phyloP scores from a whole-genome alignment of 2,888 invertebrate genomes.

The Pyrocoelia pectoralis region DNA sequence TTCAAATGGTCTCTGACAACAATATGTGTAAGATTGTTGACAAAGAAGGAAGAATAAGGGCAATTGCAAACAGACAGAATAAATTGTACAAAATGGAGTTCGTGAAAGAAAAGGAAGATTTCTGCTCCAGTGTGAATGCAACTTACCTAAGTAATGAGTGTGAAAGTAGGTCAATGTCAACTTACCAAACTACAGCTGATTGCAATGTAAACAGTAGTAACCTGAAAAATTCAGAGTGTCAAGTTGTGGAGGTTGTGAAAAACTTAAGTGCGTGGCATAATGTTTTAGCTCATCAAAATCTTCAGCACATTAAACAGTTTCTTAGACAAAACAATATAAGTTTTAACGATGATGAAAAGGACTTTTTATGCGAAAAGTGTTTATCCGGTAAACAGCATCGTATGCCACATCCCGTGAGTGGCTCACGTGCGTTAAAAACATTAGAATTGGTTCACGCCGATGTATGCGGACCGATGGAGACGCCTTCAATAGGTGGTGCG shows the following conservation, averaged over 20 bases:
- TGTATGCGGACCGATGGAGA: background rate
- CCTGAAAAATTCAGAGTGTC: too few species aligned
- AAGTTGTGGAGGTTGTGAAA: background rate
- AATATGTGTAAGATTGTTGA: background rate
- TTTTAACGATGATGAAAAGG: too few species aligned
- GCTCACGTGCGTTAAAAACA: background rate
- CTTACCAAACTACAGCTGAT: background rate
- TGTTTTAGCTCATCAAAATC: constrained; percentile 2
- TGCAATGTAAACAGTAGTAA: too few species aligned
- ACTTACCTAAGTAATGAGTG: too few species aligned
- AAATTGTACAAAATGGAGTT: too few species aligned
- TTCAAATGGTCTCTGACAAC: background rate
- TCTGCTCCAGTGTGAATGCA: too few species aligned
- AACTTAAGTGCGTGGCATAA: background rate
- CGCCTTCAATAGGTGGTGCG: constrained; percentile 5
- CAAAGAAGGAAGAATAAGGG: background rate
- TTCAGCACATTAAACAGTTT: background rate
- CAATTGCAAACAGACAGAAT: background rate
- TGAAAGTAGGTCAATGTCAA: background rate
- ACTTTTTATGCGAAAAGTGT: background rate
- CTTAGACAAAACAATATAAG: too few species aligned
- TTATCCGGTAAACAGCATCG: background rate
- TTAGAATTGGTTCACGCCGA: constrained; percentile 4
- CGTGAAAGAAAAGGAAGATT: too few species aligned
- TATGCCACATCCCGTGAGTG: constrained; percentile 1